These are phyloP conservation scores for Tenthredo amoena DNA, from an alignment of 2,888 invertebrate genomes.

Conservation along the genomic window DNA sequence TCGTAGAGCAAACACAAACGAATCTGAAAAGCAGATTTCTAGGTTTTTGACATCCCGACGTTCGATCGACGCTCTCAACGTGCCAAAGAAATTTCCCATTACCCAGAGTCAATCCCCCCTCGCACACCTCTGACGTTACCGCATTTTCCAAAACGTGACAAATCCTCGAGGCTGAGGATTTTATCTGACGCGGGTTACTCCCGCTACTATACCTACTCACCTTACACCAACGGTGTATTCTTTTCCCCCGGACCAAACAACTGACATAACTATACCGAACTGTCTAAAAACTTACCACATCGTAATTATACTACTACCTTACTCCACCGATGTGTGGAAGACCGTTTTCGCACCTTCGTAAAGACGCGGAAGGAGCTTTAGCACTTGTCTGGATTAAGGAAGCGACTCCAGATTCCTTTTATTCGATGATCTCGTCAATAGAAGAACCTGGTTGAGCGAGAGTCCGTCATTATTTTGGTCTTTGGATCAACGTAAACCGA, in stretches of 20 bases:
- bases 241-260: background rate
- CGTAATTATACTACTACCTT: background rate
- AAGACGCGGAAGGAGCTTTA: background rate
- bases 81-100: conserved; percentile 28
- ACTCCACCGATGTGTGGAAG: background rate
- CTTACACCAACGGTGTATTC: background rate
- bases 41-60: conserved; percentile 35
- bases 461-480: background rate
- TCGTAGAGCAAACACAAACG: conserved; percentile 45
- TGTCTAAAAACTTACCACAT: background rate
- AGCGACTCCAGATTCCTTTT: background rate
- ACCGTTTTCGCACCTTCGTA: background rate
- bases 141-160: conserved; percentile 47
- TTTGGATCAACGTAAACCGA: background rate
- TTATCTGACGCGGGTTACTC: conserved; percentile 17
- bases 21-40: conserved; percentile 46
- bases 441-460: background rate
- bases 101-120: conserved; percentile 33
- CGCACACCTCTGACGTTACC: background rate
- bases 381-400: background rate
- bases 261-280: background rate
- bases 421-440: background rate
- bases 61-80: conserved; percentile 37
- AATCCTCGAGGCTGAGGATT: conserved; percentile 40
- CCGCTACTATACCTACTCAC: background rate